A percentile compares a stretch with the other conserved stretches of the same genome.
Conservation (phyloP, 2,113 vertebrate species). For the Hippoglossus stenolepis region DNA sequence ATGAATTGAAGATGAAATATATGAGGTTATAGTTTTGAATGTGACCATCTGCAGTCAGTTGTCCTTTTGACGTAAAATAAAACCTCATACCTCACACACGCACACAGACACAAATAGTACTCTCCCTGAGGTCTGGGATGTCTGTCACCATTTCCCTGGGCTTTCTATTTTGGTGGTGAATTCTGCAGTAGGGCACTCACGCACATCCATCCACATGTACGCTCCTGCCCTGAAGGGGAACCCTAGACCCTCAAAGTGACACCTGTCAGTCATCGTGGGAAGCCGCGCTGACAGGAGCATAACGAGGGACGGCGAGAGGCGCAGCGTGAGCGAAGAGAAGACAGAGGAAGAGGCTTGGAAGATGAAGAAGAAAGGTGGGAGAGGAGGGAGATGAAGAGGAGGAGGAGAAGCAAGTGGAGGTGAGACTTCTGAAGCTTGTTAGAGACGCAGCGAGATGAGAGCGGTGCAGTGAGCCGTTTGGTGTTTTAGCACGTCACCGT, state of each 20-base stretch:
- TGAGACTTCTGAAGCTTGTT: slow-evolving; percentile 76
- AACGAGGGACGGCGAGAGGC: slow-evolving; percentile 55
- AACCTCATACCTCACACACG: background rate
- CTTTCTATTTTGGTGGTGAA: slow-evolving; percentile 60
- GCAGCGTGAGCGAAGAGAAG: slow-evolving; percentile 40
- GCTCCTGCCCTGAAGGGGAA: slow-evolving; percentile 51
- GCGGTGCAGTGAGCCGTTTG: slow-evolving; percentile 52
- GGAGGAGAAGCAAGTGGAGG: slow-evolving; percentile 64
- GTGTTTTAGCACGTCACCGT: slow-evolving; percentile 74
- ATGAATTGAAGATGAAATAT: background rate
- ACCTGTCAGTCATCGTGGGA: slow-evolving; percentile 76
- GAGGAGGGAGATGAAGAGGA: slow-evolving; percentile 48
- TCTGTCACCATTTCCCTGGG: slow-evolving; percentile 45
- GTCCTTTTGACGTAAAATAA: slow-evolving; percentile 14
- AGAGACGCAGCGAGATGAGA: slow-evolving; percentile 67
- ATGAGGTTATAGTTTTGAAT: background rate
- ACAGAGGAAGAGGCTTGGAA: slow-evolving; percentile 53
- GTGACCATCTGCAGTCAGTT: slow-evolving; percentile 9
- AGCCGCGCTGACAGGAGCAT: slow-evolving; percentile 62
- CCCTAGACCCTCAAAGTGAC: slow-evolving; percentile 67
- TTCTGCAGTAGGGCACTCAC: slow-evolving; percentile 21
- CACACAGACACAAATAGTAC: slow-evolving; percentile 32
- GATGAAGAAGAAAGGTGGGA: slow-evolving; percentile 60
- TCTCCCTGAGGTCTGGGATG: slow-evolving; percentile 34
- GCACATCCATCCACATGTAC: slow-evolving; percentile 34